These are phyloP conservation scores for Chydorus sphaericus DNA, from an alignment of 2,888 invertebrate genomes.

Conservation along the genomic window DNA sequence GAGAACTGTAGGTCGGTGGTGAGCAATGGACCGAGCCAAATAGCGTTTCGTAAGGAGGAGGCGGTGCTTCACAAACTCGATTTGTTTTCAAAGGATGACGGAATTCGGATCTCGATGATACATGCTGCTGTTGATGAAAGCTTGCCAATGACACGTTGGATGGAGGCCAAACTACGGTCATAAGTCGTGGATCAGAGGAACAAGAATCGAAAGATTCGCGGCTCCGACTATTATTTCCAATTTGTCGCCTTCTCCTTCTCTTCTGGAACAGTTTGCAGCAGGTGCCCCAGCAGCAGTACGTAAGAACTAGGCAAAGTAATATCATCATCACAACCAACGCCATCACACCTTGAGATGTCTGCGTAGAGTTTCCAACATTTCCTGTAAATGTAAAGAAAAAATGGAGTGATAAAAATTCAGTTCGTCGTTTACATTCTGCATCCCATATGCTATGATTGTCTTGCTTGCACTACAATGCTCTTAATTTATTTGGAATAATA, in stretches of 20 bases:
- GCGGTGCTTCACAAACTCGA: constrained; percentile 30
- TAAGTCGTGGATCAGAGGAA: not conserved
- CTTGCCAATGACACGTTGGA: not conserved
- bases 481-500: not conserved
- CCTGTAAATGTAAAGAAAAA: too few relatives aligned
- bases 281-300: constrained; percentile 43
- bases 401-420: not conserved
- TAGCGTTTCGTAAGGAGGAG: constrained; percentile 10
- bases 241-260: constrained; percentile 5
- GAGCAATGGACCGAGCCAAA: not conserved
- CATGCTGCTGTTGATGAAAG: not conserved
- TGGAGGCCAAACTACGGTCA: constrained; percentile 2
- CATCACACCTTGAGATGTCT: constrained; percentile 33
- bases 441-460: not conserved
- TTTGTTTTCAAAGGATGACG: constrained; percentile 30
- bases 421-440: not conserved
- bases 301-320: constrained; percentile 38
- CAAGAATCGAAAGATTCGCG: constrained; percentile 14
- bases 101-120: not conserved
- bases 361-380: constrained; percentile 7
- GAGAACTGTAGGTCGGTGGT: constrained; percentile 14
- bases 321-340: constrained; percentile 40
- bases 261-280: constrained; percentile 30
- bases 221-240: too few relatives aligned
- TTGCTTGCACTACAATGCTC: not conserved